Percentiles rank a stretch among this genome's conserved stretches.
Conservation (phyloP, 2,113 vertebrate genomes). For the Chitala chitala region DNA sequence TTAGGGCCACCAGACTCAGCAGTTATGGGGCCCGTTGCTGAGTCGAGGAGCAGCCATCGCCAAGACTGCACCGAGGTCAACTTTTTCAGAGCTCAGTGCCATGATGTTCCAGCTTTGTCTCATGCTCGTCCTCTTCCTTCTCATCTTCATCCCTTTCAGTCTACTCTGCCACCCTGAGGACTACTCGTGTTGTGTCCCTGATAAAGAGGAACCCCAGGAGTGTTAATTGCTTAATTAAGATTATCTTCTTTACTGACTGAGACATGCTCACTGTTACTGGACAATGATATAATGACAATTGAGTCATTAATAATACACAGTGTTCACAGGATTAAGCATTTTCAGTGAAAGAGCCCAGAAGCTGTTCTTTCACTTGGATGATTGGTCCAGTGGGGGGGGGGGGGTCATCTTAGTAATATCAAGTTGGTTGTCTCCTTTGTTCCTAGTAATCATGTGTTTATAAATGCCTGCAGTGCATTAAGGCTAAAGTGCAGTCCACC, state of each 20-base stretch:
- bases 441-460: too few relatives aligned
- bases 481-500: background rate
- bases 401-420: too few relatives aligned
- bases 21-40: conserved; percentile 62
- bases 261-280: too few relatives aligned
- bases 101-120: background rate
- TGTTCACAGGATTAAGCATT: too few relatives aligned
- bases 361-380: too few relatives aligned
- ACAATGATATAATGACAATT: too few relatives aligned
- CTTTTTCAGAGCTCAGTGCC: conserved; percentile 19
- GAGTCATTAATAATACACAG: too few relatives aligned
- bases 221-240: too few relatives aligned
- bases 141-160: background rate
- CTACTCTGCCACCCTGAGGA: background rate
- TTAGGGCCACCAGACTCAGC: conserved; percentile 60
- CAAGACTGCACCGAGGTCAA: conserved; percentile 52
- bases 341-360: too few relatives aligned
- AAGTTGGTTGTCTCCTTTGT: too few relatives aligned
- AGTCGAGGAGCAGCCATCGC: conserved; percentile 34
- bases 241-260: too few relatives aligned
- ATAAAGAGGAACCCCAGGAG: background rate
- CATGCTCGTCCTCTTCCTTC: background rate
- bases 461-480: background rate
- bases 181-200: background rate
- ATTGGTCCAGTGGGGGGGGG: too few relatives aligned